Base-by-base conservation (phyloP, 2,888 invertebrate species). In the Nebria brevicollis region DNA sequence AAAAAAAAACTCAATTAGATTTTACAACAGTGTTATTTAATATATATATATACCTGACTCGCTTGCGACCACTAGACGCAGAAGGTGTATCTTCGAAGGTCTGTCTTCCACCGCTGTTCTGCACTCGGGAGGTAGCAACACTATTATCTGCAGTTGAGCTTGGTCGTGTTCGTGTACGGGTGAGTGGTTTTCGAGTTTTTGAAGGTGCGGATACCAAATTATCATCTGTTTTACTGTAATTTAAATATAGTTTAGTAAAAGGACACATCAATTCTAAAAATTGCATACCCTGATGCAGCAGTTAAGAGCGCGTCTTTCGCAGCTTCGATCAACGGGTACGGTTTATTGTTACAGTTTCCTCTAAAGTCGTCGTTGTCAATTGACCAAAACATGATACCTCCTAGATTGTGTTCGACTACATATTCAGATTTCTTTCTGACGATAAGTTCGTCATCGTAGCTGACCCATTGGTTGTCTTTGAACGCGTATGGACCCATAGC, bases 331-430 rank as follows among this genome's bases (percentile, higher is more conserved):
- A 98, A 90, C 0, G 97, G 97, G 90, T 97, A 97, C 0, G 96
- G 95, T 87, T 94, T 94, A 41, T 93, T 94, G 84, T 95, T 95
- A 87, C 97, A 97, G 64, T 92, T 93, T n/a, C 97, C 97, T 73
- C 97, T 93, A 91, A 97, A 98, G 87, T 98, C 97, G 84, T 98
- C 97, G 87, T 97, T 97, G 89, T 97, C 97, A 85, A 98, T 95
- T 0, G 97, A 95, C 96, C 96, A 96, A 89, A 96, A 96, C 96
- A 96, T 96, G 75, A 96, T 96, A 86, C 97, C 97, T 85, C 97
- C 97, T 34, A 97, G 91, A 77, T 94, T 93, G 84, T 95, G 94
- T 82, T 96, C 94, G 54, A 94, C 95, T 0, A 96, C 97, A 87
- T 96, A 97, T 85, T 94, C 93, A 0, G 96, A 94, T 91, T 98